Evolutionary conservation across 2,113 vertebrate species (phyloP), one percentile per base, ranked within the genome.

Genomic region (Melanerpes aurifrons): DNA sequence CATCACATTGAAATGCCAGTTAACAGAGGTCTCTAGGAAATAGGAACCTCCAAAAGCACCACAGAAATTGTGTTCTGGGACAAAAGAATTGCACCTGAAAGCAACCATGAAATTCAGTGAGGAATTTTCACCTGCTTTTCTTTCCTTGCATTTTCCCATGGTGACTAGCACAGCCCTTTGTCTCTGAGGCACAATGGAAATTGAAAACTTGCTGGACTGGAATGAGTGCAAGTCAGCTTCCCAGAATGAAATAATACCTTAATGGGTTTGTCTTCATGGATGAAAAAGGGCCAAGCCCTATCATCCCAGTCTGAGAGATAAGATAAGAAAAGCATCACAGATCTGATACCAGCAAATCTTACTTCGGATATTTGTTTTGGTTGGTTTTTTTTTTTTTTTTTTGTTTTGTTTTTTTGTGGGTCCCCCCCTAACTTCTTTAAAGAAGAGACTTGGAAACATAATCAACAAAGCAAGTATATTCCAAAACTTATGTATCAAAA

Each of bases 191-290:
- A 88, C 32, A 72, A 31, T 25, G 79, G 86, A 90, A 89, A 93
- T 25, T 63, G 72, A 94, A 96, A 87, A 70, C 37, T 56, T 84
- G 57, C 61, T 17, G 31, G 87, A 72, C 43, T 64, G 50, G 72
- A 96, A 62, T 28, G 61, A 92, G 53, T 57, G 74, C 80, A 85
- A 85, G n/a, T 71, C 67, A 82, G 56, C 17, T 77, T 93, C 89
- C 80, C 69, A 83, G 90, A 67, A 53, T 84, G 61, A 95, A 94
- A 75, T 56, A 86, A 79, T 74, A 90, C 61, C 70, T 92, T 78
- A 84, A 90, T 74, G 84, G 66, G 53, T 63, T 83, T 93, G 56
- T 93, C 83, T 86, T 57, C 16, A 48, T 35, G 47, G 67, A 8
- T 70, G n/a, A 92, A 67, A 67, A 66, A 13, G 24, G 50, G 35